Evolutionary conservation across 2,113 vertebrate species (phyloP).

Genomic region (Procavia capensis): DNA sequence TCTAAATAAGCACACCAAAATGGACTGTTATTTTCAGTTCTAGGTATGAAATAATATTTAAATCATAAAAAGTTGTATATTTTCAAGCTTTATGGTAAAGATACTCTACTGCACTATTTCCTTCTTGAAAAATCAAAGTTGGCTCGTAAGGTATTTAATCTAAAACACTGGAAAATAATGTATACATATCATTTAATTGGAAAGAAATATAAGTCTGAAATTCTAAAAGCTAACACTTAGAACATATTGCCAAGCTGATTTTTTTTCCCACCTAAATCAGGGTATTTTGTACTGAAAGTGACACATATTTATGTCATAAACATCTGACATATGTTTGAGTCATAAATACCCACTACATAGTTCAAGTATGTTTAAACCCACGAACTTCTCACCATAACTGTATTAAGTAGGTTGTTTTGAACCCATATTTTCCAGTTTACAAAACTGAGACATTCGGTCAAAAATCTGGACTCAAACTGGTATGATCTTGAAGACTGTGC

Average conservation of each 20-base stretch:
- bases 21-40: not conserved
- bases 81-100: not conserved
- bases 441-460: not conserved
- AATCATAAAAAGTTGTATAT: not conserved
- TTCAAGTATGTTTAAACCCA: too few relatives aligned
- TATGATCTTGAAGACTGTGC: not conserved
- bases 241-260: not conserved
- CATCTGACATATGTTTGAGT: too few relatives aligned
- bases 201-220: not conserved
- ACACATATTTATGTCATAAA: not conserved
- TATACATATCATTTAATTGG: not conserved
- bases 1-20: not conserved
- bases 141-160: not conserved
- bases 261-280: not conserved
- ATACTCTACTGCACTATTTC: not conserved
- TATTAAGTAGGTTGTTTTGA: not conserved
- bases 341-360: not conserved
- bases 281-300: not conserved
- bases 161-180: not conserved
- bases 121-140: slow-evolving; percentile 30
- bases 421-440: not conserved
- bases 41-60: not conserved
- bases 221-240: not conserved
- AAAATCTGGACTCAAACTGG: not conserved
- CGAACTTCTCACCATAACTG: not conserved